A percentile compares a stretch with the other conserved stretches of the same genome.
phyloP scores from a whole-genome alignment of 2,888 invertebrate genomes.

The Synergus umbraculus region DNA sequence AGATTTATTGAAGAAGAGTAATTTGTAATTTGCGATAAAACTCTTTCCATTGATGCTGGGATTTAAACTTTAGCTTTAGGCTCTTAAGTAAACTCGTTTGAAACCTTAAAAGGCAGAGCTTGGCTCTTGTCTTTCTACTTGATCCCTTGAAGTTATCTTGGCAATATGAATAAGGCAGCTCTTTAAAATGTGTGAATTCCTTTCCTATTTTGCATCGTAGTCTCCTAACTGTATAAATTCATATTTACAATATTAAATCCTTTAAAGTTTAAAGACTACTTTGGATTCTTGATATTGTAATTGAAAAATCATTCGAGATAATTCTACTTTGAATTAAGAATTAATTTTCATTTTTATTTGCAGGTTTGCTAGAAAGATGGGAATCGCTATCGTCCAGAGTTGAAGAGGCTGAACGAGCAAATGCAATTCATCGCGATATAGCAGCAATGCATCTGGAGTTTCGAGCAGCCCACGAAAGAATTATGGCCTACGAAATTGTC shows the following conservation, averaged over 20 bases:
- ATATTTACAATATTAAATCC: neutral
- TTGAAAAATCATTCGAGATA: neutral
- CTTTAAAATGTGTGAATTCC: conserved; percentile 38
- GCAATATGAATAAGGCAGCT: conserved; percentile 29
- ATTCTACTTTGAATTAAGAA: neutral
- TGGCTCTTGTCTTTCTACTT: neutral
- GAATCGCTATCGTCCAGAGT: conserved; percentile 77
- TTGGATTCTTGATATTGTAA: neutral
- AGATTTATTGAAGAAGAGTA: neutral
- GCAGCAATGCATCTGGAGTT: conserved; percentile 72
- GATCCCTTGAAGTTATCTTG: neutral
- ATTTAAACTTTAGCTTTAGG: neutral
- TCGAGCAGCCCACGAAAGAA: conserved; percentile 70
- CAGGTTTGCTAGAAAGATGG: conserved; percentile 77
- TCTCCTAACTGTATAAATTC: conserved; percentile 10
- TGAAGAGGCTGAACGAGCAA: conserved; percentile 75
- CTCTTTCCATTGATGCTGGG: neutral
- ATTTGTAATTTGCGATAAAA: neutral
- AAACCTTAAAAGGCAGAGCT: conserved; percentile 18
- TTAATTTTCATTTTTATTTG: conserved; percentile 52
- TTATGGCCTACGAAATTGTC: conserved; percentile 69
- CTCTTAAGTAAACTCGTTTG: neutral
- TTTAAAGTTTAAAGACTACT: neutral
- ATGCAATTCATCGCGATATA: conserved; percentile 74
- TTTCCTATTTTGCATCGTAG: conserved; percentile 3